Percentiles rank a stretch among this genome's conserved stretches.
phyloP scores from a whole-genome alignment of 2,797 vertebrate genomes.

The Falco berigora region DNA sequence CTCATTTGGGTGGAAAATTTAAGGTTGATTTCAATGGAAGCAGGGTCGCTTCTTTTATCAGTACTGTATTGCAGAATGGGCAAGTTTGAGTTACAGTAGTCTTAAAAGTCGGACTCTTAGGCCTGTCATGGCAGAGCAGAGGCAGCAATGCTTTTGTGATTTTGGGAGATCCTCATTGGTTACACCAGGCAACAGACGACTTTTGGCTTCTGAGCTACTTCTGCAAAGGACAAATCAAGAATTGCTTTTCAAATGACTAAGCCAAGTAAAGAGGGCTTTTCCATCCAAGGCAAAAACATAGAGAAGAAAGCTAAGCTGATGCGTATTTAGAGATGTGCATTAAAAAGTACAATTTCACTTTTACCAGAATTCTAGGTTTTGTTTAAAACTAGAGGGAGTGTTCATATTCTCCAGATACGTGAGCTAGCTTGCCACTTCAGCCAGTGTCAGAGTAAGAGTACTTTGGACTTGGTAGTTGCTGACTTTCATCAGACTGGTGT shows the following conservation, averaged over 20 bases:
- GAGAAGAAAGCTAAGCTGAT: background rate
- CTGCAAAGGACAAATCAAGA: background rate
- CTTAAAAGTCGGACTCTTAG: background rate
- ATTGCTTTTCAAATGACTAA: background rate
- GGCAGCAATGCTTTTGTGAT: background rate
- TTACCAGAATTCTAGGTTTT: background rate
- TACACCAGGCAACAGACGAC: background rate
- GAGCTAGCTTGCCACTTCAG: background rate
- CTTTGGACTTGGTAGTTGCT: background rate
- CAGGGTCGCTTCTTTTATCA: background rate
- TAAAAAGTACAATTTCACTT: background rate
- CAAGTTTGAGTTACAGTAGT: background rate
- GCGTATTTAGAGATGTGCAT: background rate
- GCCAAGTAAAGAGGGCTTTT: background rate
- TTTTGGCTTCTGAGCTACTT: background rate
- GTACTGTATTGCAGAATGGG: background rate
- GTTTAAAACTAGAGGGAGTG: background rate
- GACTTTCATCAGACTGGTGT: background rate
- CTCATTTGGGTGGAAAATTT: background rate
- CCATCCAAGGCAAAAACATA: background rate
- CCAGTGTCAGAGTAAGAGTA: background rate
- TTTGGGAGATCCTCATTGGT: background rate
- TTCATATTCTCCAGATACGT: background rate
- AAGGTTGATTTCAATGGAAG: background rate
- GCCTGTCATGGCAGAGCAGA: background rate